phyloP scores from a whole-genome alignment of 2,113 vertebrate genomes.

The Sebastes fasciatus region DNA sequence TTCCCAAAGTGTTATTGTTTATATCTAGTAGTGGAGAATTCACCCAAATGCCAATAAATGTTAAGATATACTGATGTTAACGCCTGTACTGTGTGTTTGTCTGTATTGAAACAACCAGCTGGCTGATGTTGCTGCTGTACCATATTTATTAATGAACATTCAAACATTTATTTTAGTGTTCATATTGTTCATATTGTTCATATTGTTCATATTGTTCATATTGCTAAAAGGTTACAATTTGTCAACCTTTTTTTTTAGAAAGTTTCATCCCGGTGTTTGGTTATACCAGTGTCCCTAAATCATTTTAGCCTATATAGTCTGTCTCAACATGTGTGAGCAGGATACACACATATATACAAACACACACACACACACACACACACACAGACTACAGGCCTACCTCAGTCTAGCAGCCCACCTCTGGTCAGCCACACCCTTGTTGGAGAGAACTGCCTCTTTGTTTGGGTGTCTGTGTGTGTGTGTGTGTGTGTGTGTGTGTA shows the following conservation, averaged over 20 bases:
- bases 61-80: not conserved
- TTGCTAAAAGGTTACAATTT: not conserved
- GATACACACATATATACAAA: not conserved
- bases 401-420: conserved; percentile 57
- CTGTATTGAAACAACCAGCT: not conserved
- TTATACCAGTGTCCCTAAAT: not conserved
- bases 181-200: not conserved
- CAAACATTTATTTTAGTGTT: not conserved
- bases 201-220: not conserved
- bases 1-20: not conserved
- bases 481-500: conserved; percentile 27
- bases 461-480: conserved; percentile 39
- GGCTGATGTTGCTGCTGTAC: too few relatives aligned
- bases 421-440: conserved; percentile 68
- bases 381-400: conserved; percentile 22
- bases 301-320: conserved; percentile 7
- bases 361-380: conserved; percentile 13
- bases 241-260: not conserved
- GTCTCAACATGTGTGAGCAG: conserved; percentile 5
- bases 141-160: too few relatives aligned
- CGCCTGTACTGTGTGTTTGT: not conserved
- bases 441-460: conserved; percentile 75
- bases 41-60: not conserved
- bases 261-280: not conserved
- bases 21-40: not conserved